Base-by-base conservation (phyloP, 2,888 invertebrate genomes). In the Nysson spinosus region DNA sequence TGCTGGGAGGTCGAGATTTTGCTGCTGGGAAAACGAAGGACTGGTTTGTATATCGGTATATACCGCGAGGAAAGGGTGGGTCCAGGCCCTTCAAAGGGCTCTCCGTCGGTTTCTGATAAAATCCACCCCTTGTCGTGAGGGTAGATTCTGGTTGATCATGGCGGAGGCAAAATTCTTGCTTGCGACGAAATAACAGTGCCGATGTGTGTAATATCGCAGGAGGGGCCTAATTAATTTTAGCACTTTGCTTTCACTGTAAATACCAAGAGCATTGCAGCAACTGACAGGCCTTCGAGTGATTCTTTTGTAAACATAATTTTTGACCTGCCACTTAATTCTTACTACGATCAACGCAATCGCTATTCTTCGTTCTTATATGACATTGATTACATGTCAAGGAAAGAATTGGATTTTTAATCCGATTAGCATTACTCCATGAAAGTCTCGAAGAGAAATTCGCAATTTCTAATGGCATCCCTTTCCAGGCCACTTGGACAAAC, bases 31-130 rank as follows among this genome's bases (percentile, higher is more conserved):
- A 63, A 57, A 71, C 60, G 62, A 55, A 62, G 55, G 42, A 58
- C 52, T 54, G 39, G 52, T 11, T 37, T 22, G 35, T 40, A 37
- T 30, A 28, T 50, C 19, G 16, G 19, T 34, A 55, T 32, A 46
- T 16, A 40, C 35, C 39, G 43, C 16, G 42, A 47, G 56, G 46
- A 60, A 74, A 52, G 71, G 60, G 58, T 62, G 52, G 44, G 19
- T 57, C 43, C 30, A 52, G 22, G 19, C 22, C 52, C 57, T 67
- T 58, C 61, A 73, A 73, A 75, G 67, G 66, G 37, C 47, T 67
- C 62, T 62, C 61, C 51, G 63, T 37, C 56, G 75, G n/a, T 71
- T 75, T 44, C 63, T 75, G 61, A 71, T 71, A 67, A 71, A 75
- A 75, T 73, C 56, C 65, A 62, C 61, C 62, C 67, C 57, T 50